Conservation (phyloP, 53 echinoderm and acorn worm species). For the Stichopus horrens region DNA sequence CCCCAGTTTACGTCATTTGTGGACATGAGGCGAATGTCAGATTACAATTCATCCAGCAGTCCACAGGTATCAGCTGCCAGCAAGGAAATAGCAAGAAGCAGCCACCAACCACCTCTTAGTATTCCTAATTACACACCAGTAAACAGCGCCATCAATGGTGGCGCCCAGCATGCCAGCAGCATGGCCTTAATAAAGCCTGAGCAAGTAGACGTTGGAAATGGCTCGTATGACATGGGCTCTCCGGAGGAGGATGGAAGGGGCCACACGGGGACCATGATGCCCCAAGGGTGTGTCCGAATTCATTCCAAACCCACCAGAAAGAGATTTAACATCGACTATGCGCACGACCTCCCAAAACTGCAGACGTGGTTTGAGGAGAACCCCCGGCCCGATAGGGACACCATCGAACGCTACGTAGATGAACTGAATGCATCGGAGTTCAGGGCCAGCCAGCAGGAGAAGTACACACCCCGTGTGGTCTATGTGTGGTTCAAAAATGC, state of each 20-base stretch:
- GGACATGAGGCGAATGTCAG: constrained; percentile 33
- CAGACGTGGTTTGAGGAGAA: constrained; percentile 86
- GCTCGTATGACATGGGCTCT: background rate
- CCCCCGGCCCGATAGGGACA: constrained; percentile 83
- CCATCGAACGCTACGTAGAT: constrained; percentile 77
- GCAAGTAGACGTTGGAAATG: background rate
- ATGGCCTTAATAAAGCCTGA: constrained; percentile 1
- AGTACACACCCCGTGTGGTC: constrained; percentile 84
- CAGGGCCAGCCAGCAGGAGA: constrained; percentile 70
- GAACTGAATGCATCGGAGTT: constrained; percentile 89
- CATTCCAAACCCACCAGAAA: constrained; percentile 64
- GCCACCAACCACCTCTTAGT: background rate
- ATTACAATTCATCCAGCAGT: background rate
- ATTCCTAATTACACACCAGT: constrained; percentile 42
- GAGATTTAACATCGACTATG: constrained; percentile 91
- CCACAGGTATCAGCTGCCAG: constrained; percentile 4
- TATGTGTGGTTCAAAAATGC: constrained; percentile 99
- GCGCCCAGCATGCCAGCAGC: background rate
- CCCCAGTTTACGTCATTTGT: constrained; percentile 39
- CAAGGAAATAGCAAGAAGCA: background rate
- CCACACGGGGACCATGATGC: background rate
- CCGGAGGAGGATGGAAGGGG: constrained; percentile 15
- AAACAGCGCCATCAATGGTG: background rate
- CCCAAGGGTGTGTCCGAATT: constrained; percentile 19
- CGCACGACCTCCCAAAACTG: constrained; percentile 86